Percentiles rank a stretch among this genome's conserved stretches.
Conservation (phyloP, 2,113 vertebrate species). For the Zapus hudsonius region DNA sequence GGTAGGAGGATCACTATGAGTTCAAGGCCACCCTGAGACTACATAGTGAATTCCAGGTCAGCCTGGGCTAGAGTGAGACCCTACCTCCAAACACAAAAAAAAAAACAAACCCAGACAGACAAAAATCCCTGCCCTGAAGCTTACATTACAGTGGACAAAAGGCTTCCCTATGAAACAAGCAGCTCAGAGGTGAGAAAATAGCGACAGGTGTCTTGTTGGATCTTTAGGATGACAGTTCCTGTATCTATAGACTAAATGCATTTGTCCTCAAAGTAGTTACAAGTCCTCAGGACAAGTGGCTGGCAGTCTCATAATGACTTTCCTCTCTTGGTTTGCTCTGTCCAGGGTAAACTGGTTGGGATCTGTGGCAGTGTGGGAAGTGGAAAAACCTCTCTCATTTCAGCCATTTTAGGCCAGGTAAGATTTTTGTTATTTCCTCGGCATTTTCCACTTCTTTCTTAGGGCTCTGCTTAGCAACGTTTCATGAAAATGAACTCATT, state of each 20-base stretch:
- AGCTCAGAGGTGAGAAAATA: neutral
- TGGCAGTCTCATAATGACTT: neutral
- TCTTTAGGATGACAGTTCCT: neutral
- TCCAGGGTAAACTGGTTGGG: slow-evolving; percentile 93
- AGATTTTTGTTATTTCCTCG: slow-evolving; percentile 61
- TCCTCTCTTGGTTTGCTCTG: slow-evolving; percentile 49
- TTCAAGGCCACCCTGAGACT: too few species aligned
- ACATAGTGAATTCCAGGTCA: too few species aligned
- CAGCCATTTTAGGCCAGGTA: slow-evolving; percentile 95
- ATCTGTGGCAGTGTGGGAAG: slow-evolving; percentile 96
- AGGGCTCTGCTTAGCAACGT: neutral
- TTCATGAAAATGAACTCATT: neutral
- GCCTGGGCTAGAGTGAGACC: too few species aligned
- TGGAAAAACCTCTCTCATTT: slow-evolving; percentile 95
- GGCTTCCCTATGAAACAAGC: neutral
- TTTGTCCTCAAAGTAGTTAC: neutral
- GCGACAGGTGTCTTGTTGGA: too few species aligned
- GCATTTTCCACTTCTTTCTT: slow-evolving; percentile 27
- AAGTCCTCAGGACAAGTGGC: neutral
- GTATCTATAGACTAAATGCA: neutral
- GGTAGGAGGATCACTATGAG: too few species aligned
- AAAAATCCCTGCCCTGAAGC: neutral
- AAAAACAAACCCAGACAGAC: neutral
- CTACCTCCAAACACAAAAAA: too few species aligned
- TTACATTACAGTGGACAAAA: neutral